phyloP scores from a whole-genome alignment of 2,888 invertebrate species.

The Pandemis heparana region DNA sequence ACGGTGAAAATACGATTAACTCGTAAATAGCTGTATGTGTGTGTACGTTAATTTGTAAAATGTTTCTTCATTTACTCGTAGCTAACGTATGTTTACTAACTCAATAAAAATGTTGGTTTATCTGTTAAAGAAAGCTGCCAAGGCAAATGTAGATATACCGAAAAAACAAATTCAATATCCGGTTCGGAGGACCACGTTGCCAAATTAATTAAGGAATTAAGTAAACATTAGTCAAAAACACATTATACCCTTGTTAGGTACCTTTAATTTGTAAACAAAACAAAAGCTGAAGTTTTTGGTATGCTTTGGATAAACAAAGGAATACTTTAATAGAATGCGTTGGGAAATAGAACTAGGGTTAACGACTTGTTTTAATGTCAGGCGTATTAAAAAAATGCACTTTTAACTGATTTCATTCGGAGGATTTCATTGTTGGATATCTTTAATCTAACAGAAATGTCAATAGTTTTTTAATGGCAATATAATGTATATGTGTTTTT shows the following conservation, averaged over 20 bases:
- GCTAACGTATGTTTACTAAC: background rate
- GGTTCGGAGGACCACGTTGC: constrained; percentile 16
- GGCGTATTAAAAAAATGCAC: too few species aligned
- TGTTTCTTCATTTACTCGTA: too few species aligned
- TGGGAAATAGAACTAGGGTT: background rate
- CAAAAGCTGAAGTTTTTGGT: constrained; percentile 8
- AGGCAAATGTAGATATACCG: background rate
- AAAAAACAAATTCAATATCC: constrained; percentile 5
- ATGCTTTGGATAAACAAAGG: background rate
- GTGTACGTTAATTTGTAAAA: background rate
- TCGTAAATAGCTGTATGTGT: too few species aligned
- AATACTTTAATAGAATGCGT: background rate
- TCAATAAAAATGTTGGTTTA: background rate
- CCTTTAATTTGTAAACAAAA: background rate
- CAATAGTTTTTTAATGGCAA: too few species aligned
- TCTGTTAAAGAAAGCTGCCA: background rate
- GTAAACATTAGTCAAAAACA: background rate
- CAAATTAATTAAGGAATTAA: background rate
- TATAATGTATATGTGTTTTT: too few species aligned
- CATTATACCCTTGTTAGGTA: background rate
- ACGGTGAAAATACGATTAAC: too few species aligned
- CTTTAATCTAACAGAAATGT: too few species aligned
- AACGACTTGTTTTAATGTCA: background rate
- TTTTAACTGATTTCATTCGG: too few species aligned
- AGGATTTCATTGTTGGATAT: too few species aligned